Evolutionary conservation across 2,888 invertebrate genomes (phyloP), one percentile per base, ranked within the genome.

Genomic region (Trichacis sp.): DNA sequence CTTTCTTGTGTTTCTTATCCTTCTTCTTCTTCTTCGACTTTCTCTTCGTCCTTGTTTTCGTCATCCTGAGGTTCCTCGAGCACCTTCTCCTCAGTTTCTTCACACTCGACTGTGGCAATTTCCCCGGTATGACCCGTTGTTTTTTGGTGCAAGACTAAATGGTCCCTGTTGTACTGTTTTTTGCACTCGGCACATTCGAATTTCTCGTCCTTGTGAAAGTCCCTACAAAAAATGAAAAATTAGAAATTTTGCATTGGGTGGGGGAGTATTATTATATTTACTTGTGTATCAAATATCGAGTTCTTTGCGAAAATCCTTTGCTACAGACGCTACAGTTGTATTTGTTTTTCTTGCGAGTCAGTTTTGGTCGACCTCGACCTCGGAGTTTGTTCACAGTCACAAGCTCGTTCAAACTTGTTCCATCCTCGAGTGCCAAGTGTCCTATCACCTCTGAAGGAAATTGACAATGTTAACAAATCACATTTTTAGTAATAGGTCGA

Each of bases 381-480:
- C 88, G 86, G 18, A 87, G 87, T 64, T 77, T 79, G 64, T 88
- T 88, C 1, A 90, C 86, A 12, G 90, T 86, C 8, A 91, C 88
- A 1, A 90, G 84, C 76, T 91, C 90, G 0, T 90, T 91, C 49
- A 88, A 77, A 78, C 88, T 86, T 72, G 86, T 85, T 2, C 89
- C 89, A 68, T 88, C 86, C 1, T 88, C 87, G 17, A 88, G 86
- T 81, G 90, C 90, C 64, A 91, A 82, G 73, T 90, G 90, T 0
- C 92, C 92, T 63, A 92, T 92, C 20, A 91, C 85, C 82, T 91
- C 85, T 82, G 69, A 14, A 64, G n/a, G n/a, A n/a, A n/a, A n/a
- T n/a, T n/a, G n/a, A n/a, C n/a, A n/a, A n/a, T n/a, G n/a, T n/a
- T n/a, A n/a, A n/a, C n/a, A n/a, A n/a, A n/a, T n/a, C n/a, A n/a